Evolutionary conservation across 2,113 vertebrate genomes (phyloP).

Genomic region (Hippoglossus stenolepis): DNA sequence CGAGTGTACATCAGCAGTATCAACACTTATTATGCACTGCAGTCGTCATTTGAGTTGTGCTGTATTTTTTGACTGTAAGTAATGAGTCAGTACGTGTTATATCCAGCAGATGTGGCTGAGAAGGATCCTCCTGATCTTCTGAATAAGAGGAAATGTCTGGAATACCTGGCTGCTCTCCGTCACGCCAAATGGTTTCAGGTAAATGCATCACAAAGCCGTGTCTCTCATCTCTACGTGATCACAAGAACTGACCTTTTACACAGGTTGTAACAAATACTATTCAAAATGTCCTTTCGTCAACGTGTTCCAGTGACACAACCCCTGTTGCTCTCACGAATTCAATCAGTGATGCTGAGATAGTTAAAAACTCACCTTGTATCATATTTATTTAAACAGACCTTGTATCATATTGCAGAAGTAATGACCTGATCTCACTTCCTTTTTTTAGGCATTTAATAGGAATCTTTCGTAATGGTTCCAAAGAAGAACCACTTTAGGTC

Average conservation of each 20-base stretch:
- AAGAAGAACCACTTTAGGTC: neutral
- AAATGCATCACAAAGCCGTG: conserved; percentile 20
- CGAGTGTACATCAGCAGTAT: neutral
- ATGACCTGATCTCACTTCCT: neutral
- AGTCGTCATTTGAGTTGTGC: conserved; percentile 9
- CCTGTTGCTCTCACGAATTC: no score
- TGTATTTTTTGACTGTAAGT: neutral
- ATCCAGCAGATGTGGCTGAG: conserved; percentile 47
- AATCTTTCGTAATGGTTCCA: neutral
- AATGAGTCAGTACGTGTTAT: conserved; percentile 33
- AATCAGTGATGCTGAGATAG: no score
- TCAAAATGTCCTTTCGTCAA: neutral
- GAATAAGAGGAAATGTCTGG: conserved; percentile 82
- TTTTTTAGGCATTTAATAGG: neutral
- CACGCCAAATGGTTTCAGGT: conserved; percentile 93
- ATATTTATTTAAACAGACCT: neutral
- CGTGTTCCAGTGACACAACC: neutral
- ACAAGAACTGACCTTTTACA: neutral
- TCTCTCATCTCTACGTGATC: neutral
- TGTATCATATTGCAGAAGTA: neutral
- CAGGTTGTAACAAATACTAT: no score
- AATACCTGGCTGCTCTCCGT: conserved; percentile 85
- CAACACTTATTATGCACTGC: neutral
- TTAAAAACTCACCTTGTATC: neutral
- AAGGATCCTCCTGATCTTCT: conserved; percentile 81